These are phyloP conservation scores for Platysteira castanea DNA, from an alignment of 2,113 vertebrate species.

Conservation along the genomic window DNA sequence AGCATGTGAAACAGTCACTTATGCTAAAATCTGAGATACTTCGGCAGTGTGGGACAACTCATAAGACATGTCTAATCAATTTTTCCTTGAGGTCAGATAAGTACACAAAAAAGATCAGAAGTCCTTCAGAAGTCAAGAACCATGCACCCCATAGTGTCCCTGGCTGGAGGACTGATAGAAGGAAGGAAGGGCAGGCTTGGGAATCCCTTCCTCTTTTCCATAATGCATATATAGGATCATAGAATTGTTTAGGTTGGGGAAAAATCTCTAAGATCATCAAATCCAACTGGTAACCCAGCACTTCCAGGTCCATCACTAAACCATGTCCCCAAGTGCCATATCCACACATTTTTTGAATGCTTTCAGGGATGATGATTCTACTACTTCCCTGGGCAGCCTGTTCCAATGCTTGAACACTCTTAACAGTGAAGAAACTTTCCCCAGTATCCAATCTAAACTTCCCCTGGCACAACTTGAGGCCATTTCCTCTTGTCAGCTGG, in stretches of 20 bases:
- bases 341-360: neutral
- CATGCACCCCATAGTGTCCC: fast-evolving
- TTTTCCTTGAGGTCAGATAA: neutral
- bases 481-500: neutral
- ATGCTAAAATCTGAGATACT: neutral
- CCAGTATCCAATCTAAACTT: neutral
- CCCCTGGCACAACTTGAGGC: neutral
- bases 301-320: neutral
- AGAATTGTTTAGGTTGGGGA: neutral
- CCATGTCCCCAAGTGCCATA: neutral
- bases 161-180: neutral
- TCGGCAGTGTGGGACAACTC: neutral
- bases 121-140: neutral
- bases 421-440: neutral
- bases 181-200: neutral
- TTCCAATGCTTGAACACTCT: neutral
- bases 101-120: neutral
- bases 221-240: neutral
- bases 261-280: neutral
- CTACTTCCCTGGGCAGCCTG: neutral
- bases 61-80: neutral
- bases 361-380: neutral
- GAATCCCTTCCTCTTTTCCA: neutral
- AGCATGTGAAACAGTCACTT: neutral
- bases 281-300: neutral